phyloP scores from a whole-genome alignment of 2,888 invertebrate genomes.

The Polietes domitor region DNA sequence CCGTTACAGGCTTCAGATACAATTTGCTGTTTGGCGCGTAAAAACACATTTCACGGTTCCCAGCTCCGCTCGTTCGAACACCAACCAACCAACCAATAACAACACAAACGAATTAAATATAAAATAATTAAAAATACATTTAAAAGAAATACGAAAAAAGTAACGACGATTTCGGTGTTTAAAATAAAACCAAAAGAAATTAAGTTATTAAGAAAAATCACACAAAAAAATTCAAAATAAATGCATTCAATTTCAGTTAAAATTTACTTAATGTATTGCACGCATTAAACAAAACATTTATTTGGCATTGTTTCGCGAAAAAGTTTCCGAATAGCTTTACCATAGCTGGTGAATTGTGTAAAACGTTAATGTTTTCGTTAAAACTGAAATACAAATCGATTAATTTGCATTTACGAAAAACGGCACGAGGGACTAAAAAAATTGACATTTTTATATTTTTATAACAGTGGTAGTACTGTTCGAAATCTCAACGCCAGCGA shows the following conservation, averaged over 20 bases:
- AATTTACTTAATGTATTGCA: background rate
- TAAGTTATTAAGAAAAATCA: slow-evolving; percentile 4
- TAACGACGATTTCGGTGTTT: background rate
- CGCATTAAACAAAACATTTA: background rate
- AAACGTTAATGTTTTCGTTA: slow-evolving; percentile 70
- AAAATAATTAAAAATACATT: slow-evolving; percentile 5
- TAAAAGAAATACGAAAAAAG: background rate
- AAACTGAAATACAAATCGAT: slow-evolving; percentile 61
- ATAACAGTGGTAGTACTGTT: slow-evolving; percentile 47
- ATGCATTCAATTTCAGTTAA: slow-evolving; percentile 8
- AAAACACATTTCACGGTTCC: slow-evolving; percentile 69
- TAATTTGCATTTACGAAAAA: slow-evolving; percentile 67
- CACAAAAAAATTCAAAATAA: slow-evolving; percentile 8
- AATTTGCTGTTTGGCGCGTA: slow-evolving; percentile 74
- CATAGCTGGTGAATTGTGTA: slow-evolving; percentile 50
- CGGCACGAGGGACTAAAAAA: slow-evolving; percentile 69
- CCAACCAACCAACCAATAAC: background rate
- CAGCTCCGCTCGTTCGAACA: slow-evolving; percentile 59
- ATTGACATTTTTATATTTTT: slow-evolving; percentile 62
- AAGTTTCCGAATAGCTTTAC: background rate
- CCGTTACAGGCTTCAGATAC: slow-evolving; percentile 73
- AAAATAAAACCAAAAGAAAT: slow-evolving; percentile 3
- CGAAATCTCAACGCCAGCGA: background rate
- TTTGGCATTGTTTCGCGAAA: too few relatives aligned
- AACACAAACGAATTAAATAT: background rate